Conservation (phyloP, 2,113 vertebrate species). For the Raja brachyura region DNA sequence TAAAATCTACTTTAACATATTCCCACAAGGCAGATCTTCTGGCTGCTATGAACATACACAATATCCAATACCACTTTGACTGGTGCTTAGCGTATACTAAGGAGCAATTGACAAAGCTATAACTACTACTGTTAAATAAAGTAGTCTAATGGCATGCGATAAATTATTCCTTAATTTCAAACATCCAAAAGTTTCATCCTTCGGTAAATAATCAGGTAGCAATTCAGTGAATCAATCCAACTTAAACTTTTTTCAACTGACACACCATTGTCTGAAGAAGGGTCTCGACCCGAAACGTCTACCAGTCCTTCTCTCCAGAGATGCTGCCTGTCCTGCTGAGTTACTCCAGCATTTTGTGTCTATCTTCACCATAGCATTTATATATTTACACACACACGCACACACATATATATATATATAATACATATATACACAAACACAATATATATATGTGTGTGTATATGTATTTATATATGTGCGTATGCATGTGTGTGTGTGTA, state of each 20-base stretch:
- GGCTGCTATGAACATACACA: slow-evolving; percentile 10
- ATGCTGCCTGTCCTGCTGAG: no score
- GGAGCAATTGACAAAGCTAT: slow-evolving; percentile 33
- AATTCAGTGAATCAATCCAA: not conserved
- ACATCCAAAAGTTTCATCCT: not conserved
- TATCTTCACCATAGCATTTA: no score
- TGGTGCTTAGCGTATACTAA: not conserved
- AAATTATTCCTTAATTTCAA: slow-evolving; percentile 23
- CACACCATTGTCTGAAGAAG: not conserved
- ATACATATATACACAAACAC: no score
- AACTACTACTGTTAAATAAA: not conserved
- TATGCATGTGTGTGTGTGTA: no score
- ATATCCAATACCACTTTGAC: not conserved
- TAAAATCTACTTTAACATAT: not conserved
- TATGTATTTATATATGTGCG: no score
- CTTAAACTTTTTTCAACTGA: not conserved
- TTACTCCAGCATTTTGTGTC: no score
- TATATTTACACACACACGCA: no score
- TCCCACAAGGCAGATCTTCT: not conserved
- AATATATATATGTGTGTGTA: no score
- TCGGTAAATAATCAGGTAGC: not conserved
- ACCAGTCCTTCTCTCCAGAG: no score
- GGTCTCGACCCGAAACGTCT: no score
- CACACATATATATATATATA: no score
- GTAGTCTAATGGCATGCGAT: not conserved